Evolutionary conservation across 2,797 vertebrate genomes (phyloP), one percentile per base, ranked within the genome.

Genomic region (Sciaenops ocellatus): DNA sequence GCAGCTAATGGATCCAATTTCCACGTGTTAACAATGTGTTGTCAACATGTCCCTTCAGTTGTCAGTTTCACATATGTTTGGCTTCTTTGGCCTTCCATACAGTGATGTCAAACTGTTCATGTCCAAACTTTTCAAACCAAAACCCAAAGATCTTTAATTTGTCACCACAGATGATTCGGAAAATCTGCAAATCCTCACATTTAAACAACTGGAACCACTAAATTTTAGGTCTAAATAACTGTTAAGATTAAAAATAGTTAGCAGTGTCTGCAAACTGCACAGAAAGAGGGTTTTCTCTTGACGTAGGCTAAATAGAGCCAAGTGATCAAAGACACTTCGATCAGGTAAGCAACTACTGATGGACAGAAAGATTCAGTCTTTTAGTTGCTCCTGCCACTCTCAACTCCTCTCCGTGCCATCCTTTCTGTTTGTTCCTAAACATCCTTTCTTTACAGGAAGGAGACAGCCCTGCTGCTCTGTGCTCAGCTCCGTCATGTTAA

Each of bases 311-410:
- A 41, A 17, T 0, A 28, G 48, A 46, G 57, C 28, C 62, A 28
- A 42, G 57, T 24, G 73, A 73, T 86, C 41, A 71, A 12, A 69
- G 59, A 73, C 56, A 55, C 52, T 70, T 69, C 1, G 63, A 73
- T 65, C 69, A 10, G 30, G 52, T 52, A 68, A 70, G 81, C 1
- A 66, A 50, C 51, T n/a, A 1, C 56, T 81, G 88, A 88, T 48
- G 46, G 88, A 88, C 80, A 78, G 7, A 16, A 17, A 68, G 24
- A 54, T 5, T 26, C 44, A 2, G 73, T 57, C 48, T 79, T 67
- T 56, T 2, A 9, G 85, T 20, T 17, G 65, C 79, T 80, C 10
- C 80, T 83, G 84, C 61, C 87, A 71, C 55, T 87, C 83, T 82
- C 17, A 20, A 5, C 42, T 63, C 50, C 41, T 46, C 13, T 69